Conservation (phyloP, 2,888 invertebrate genomes). For the Aphrophora alni region DNA sequence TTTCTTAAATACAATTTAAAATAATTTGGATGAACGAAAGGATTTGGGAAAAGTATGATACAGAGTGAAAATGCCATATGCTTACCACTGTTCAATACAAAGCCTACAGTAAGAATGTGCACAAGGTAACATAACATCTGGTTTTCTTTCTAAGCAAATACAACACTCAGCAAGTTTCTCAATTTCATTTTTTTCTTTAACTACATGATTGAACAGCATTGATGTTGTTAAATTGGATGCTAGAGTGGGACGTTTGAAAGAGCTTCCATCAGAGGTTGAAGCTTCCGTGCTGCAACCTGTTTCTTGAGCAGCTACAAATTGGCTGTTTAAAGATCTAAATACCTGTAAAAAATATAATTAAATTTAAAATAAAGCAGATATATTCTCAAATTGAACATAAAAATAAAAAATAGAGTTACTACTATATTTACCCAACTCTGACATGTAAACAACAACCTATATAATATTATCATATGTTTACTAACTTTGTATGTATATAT, state of each 20-base stretch:
- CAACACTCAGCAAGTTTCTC: conserved; percentile 65
- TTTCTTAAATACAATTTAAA: no score
- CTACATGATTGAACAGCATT: conserved; percentile 51
- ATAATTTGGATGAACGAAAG: no score
- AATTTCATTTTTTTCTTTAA: conserved; percentile 29
- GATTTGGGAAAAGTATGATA: no score
- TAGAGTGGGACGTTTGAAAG: conserved; percentile 7
- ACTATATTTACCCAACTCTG: no score
- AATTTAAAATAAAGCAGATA: no score
- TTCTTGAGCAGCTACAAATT: conserved; percentile 35
- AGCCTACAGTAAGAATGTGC: conserved; percentile 72
- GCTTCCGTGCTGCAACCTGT: conserved; percentile 1
- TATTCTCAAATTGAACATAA: no score
- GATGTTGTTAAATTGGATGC: conserved; percentile 44
- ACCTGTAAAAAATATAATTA: conserved; percentile 42
- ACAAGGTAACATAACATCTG: conserved; percentile 72
- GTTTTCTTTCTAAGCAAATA: conserved; percentile 74
- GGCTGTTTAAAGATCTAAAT: conserved; percentile 42
- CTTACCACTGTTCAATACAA: conserved; percentile 76
- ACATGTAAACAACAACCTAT: no score
- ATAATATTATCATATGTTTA: no score
- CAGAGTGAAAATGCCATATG: no score
- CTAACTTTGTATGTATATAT: no score
- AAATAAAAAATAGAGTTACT: no score
- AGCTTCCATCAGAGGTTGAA: background rate